Evolutionary conservation across 1,140 invertebrate genomes (phyloP).

Genomic region (Mesaphorura yosii): DNA sequence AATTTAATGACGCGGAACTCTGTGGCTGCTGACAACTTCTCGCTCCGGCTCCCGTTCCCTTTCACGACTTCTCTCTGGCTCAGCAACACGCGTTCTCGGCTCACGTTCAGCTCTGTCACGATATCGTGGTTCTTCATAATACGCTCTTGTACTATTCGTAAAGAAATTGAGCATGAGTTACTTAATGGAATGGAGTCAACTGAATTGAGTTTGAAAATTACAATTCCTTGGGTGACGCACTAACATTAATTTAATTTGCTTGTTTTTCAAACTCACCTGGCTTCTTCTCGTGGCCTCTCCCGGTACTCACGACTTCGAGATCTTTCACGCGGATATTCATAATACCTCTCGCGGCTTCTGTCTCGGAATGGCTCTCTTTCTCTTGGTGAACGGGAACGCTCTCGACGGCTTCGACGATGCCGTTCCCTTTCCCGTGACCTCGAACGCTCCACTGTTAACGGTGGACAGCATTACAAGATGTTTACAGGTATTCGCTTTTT

Average conservation of each 20-base stretch:
- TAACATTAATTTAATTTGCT: too few species aligned
- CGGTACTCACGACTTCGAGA: constrained; percentile 34
- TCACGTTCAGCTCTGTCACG: constrained; percentile 35
- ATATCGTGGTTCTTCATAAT: constrained; percentile 40
- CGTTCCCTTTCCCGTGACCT: constrained; percentile 63
- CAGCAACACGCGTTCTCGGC: constrained; percentile 32
- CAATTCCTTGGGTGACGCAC: too few species aligned
- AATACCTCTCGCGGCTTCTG: constrained; percentile 51
- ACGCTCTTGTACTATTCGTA: constrained; percentile 25
- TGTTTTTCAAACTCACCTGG: too few species aligned
- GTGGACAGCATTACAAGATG: background rate
- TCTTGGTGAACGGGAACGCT: constrained; percentile 66
- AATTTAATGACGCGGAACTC: constrained; percentile 34
- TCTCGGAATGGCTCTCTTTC: constrained; percentile 61
- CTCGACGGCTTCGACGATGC: constrained; percentile 51
- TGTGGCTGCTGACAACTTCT: constrained; percentile 34
- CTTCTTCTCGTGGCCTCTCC: constrained; percentile 47
- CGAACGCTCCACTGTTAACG: constrained; percentile 47
- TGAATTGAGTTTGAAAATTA: too few species aligned
- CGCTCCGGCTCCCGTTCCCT: constrained; percentile 34
- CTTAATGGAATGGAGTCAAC: too few species aligned
- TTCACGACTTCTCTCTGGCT: constrained; percentile 32
- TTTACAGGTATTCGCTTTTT: too few species aligned
- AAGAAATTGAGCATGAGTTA: too few species aligned
- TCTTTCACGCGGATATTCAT: constrained; percentile 26